Percentiles rank a stretch among this genome's conserved stretches.
Conservation (phyloP, 2,797 vertebrate genomes). For the Poeciliopsis presidionis region DNA sequence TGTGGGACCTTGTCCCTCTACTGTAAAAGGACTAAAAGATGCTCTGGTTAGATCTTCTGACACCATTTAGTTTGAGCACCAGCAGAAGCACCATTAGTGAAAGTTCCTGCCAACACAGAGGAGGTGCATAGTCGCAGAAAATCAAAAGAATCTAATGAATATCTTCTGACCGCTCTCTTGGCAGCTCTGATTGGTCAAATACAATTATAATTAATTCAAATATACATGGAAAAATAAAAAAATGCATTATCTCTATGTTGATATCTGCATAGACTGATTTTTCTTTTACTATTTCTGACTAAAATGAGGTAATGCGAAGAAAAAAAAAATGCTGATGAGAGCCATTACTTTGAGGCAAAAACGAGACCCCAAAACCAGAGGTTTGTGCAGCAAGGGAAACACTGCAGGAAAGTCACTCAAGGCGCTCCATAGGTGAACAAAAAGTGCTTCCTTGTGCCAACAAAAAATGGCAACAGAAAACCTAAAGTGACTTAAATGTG, state of each 20-base stretch:
- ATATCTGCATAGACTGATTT: slow-evolving; percentile 77
- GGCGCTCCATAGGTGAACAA: slow-evolving; percentile 44
- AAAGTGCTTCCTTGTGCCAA: slow-evolving; percentile 42
- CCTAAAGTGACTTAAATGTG: slow-evolving; percentile 19
- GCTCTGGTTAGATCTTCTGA: slow-evolving; percentile 68
- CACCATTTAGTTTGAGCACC: slow-evolving; percentile 79
- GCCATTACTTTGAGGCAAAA: slow-evolving; percentile 53
- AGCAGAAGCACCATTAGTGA: slow-evolving; percentile 82
- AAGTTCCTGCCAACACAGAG: slow-evolving; percentile 75
- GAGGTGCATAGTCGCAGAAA: slow-evolving; percentile 78
- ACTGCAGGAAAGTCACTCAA: slow-evolving; percentile 51
- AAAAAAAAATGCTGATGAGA: slow-evolving; percentile 49
- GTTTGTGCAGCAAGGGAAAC: slow-evolving; percentile 75
- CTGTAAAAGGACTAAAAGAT: slow-evolving; percentile 66
- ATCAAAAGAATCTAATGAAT: slow-evolving; percentile 54
- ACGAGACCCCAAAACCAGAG: slow-evolving; percentile 38
- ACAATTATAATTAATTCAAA: slow-evolving; percentile 74
- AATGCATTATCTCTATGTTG: slow-evolving; percentile 58
- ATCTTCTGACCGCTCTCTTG: slow-evolving; percentile 62
- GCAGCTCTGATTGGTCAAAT: slow-evolving; percentile 81
- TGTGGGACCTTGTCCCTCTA: slow-evolving; percentile 54
- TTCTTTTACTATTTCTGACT: slow-evolving; percentile 64
- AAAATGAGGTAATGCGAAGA: slow-evolving; percentile 75
- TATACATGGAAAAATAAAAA: slow-evolving; percentile 44
- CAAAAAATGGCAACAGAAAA: slow-evolving; percentile 32